phyloP scores from a whole-genome alignment of 1,140 invertebrate species.

The Zaprionus africanus region DNA sequence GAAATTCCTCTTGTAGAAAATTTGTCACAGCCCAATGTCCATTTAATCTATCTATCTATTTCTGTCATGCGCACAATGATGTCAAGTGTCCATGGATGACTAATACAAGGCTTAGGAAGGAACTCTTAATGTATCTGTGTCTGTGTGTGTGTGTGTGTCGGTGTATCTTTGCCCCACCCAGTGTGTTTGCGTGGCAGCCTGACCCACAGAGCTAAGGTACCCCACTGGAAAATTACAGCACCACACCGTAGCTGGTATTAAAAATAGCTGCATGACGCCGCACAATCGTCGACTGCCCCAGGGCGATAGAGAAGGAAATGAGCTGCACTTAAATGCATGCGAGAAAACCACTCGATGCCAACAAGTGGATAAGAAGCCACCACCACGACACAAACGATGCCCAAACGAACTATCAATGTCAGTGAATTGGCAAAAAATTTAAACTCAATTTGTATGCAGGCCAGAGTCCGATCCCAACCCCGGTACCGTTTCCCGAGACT shows the following conservation, averaged over 20 bases:
- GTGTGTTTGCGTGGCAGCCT: neutral
- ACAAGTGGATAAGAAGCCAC: slow-evolving; percentile 84
- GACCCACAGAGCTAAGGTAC: neutral
- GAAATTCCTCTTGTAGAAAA: neutral
- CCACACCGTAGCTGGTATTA: slow-evolving; percentile 36
- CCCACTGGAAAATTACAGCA: neutral
- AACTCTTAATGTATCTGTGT: too few relatives aligned
- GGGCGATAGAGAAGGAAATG: slow-evolving; percentile 76
- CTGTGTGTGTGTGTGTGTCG: neutral
- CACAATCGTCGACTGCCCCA: slow-evolving; percentile 48
- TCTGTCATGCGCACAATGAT: neutral
- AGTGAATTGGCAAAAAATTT: slow-evolving; percentile 84
- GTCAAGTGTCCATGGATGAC: neutral
- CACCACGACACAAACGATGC: slow-evolving; percentile 82
- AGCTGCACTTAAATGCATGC: slow-evolving; percentile 82
- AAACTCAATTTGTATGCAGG: slow-evolving; percentile 83
- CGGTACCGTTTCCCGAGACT: slow-evolving; percentile 2
- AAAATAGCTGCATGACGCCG: slow-evolving; percentile 74
- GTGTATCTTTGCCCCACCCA: neutral
- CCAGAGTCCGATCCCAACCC: slow-evolving; percentile 44
- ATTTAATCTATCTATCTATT: neutral
- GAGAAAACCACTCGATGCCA: slow-evolving; percentile 83
- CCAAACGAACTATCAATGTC: slow-evolving; percentile 84
- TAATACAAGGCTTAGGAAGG: neutral
- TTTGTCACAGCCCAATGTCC: neutral